phyloP scores from a whole-genome alignment of 1,140 invertebrate species.

The Augochlora pura region DNA sequence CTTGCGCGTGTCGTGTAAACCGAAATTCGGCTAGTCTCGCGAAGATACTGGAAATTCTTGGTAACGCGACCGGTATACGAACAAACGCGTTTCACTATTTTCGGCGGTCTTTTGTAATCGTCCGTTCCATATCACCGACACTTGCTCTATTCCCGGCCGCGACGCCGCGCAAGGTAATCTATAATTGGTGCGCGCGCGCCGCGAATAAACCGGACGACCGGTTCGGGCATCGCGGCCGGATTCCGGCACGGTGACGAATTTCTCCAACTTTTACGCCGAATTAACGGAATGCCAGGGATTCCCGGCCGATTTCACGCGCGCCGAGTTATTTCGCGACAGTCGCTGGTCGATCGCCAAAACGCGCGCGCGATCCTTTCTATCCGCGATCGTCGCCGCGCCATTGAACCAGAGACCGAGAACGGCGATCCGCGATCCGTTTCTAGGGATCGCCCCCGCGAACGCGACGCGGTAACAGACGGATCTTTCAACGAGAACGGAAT shows the following conservation, averaged over 20 bases:
- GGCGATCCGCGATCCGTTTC: not conserved
- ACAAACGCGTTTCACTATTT: too few relatives aligned
- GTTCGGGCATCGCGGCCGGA: not conserved
- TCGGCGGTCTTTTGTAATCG: too few relatives aligned
- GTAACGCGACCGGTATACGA: too few relatives aligned
- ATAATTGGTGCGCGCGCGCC: not conserved
- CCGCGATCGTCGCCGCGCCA: too few relatives aligned
- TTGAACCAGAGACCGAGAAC: too few relatives aligned
- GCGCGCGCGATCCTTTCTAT: not conserved
- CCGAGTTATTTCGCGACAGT: slow-evolving; percentile 49
- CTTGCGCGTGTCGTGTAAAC: too few relatives aligned
- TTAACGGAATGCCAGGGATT: slow-evolving; percentile 42
- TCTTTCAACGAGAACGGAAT: not conserved
- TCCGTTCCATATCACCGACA: too few relatives aligned
- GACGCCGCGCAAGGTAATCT: slow-evolving; percentile 2
- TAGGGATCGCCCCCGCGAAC: not conserved
- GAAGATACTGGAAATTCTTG: too few relatives aligned
- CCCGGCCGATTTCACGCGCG: slow-evolving; percentile 39
- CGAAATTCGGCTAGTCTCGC: too few relatives aligned
- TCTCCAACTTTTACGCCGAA: slow-evolving; percentile 2
- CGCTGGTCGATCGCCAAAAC: slow-evolving; percentile 48
- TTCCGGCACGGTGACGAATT: not conserved
- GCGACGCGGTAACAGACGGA: slow-evolving; percentile 14
- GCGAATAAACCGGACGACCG: not conserved
- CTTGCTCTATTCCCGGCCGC: not conserved